Base-by-base conservation (phyloP, 2,113 vertebrate genomes). In the Hyperoodon ampullatus region DNA sequence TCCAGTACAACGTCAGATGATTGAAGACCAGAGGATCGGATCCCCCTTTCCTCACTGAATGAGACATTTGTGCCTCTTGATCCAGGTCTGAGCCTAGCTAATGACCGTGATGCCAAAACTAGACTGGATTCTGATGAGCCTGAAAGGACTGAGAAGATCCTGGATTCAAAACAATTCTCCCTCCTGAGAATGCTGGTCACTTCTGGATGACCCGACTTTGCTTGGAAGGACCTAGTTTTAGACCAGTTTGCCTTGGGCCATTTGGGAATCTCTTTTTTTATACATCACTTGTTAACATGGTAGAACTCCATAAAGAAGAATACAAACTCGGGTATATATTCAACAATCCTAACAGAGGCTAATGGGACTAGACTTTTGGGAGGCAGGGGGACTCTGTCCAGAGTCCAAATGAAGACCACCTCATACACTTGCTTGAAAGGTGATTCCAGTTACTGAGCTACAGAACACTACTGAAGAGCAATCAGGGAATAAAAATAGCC, bases 31-130 rank as follows among this genome's bases (percentile, higher is more conserved):
- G 6, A 16, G 14, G 26, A 18, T 30, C 1, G 2, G 47, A 53
- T 30, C 4, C 1, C 23, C 35, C 33, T 10, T 65, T 18, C 8
- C 26, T 92, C 44, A 15, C 0, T 42, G 3, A 1, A 0, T 42
- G 8, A 35, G 47, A 53, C 3, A 44, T 3, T 15, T 71, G 33
- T 8, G 24, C 11, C 18, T 7, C 61, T 82, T 58, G 6, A 60
- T 72, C 75, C 33, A 55, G 16, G 8, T 4, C 42, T 55, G 11
- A 8, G 24, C 21, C 44, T 81, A 53, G 1, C 16, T 53, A 39
- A 33, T 30, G 28, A 70, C 47, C 33, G 82, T 53, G 35, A 65
- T 63, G 24, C 28, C 2, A 23, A 96, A 81, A 60, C 23, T 16
- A 72, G 16, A 3, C 4, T 50, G 71, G 55, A 47, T 66, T 90